phyloP scores from a whole-genome alignment of 1,140 invertebrate species.

The Trigoniulus corallinus region DNA sequence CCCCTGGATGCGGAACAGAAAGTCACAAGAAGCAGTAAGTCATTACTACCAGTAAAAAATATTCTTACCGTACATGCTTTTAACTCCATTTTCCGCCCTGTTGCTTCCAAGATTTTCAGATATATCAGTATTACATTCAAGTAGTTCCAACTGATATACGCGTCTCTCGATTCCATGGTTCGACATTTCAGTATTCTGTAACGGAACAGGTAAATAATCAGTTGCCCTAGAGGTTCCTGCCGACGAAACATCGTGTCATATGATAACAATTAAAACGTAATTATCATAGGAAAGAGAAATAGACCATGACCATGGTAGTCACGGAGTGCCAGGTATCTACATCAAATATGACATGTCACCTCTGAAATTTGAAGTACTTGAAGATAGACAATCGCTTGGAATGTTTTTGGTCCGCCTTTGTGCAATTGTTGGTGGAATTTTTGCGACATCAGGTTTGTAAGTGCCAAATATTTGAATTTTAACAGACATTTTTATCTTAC shows the following conservation, averaged over 20 bases:
- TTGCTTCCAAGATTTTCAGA: conserved; percentile 56
- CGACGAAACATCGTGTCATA: too few relatives aligned
- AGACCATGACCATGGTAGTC: conserved; percentile 54
- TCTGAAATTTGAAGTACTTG: conserved; percentile 64
- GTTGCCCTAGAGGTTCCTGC: too few relatives aligned
- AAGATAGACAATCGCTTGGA: conserved; percentile 54
- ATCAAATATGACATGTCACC: conserved; percentile 88
- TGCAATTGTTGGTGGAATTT: conserved; percentile 78
- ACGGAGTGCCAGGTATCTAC: conserved; percentile 83
- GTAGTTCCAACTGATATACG: conserved; percentile 85
- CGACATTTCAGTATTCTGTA: conserved; percentile 85
- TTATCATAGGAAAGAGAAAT: conserved; percentile 47
- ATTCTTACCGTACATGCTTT: conserved; percentile 8
- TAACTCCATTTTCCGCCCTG: too few relatives aligned
- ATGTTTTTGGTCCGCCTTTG: conserved; percentile 72
- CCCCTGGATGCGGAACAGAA: conserved; percentile 85
- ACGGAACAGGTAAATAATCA: conserved; percentile 41
- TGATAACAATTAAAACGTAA: background rate
- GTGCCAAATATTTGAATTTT: too few relatives aligned
- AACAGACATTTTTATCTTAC: too few relatives aligned
- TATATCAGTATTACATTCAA: conserved; percentile 88
- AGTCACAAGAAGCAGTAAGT: conserved; percentile 46
- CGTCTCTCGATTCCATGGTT: conserved; percentile 33
- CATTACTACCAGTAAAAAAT: conserved; percentile 8
- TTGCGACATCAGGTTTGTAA: conserved; percentile 67